Evolutionary conservation across 1,140 invertebrate species (phyloP), one percentile per base, ranked within the genome.

Genomic region (Drosophila busckii): DNA sequence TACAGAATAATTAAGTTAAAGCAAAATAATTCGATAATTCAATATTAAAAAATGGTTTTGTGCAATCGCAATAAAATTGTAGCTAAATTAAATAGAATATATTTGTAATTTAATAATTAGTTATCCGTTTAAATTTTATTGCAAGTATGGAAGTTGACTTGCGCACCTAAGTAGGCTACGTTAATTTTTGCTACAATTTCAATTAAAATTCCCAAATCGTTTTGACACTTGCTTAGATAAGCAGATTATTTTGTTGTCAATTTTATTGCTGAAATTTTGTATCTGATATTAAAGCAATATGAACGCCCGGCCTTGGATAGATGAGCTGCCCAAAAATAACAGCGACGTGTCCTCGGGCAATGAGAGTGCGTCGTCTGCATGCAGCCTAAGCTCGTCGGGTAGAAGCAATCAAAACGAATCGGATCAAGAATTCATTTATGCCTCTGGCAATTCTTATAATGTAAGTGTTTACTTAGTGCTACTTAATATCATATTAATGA

Each of bases 281-380:
- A 0, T 2, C 3, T 22, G 37, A 16, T n/a, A 4, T 5, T 1
- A 2, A 16, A 2, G 2, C 7, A 8, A 5, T 0, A 19, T 23
- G 29, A 17, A 20, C 2, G 4, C 17, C 6, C 12, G 5, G 25
- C 23, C 64, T 10, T 35, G 4, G 28, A 45, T 19, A 26, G 26
- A 55, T 31, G 52, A 55, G n/a, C 17, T 55, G 12, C 52, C 52
- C 6, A 12, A 19, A 4, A 45, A 62, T 17, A 44, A 53, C 8
- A 67, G 45, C 41, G 69, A 73, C 13, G 17, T 26, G n/a, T 71
- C 69, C 1, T 52, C 70, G 0, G 22, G 13, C 0, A 40, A 67
- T 3, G 50, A 25, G 2, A 59, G 35, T 3, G 37, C 13, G 5
- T 45, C 22, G 0, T 54, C 44, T 0, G 46, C 6, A 16, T 29